Evolutionary conservation across 1,140 invertebrate genomes (phyloP).

Genomic region (Heliothis virescens): DNA sequence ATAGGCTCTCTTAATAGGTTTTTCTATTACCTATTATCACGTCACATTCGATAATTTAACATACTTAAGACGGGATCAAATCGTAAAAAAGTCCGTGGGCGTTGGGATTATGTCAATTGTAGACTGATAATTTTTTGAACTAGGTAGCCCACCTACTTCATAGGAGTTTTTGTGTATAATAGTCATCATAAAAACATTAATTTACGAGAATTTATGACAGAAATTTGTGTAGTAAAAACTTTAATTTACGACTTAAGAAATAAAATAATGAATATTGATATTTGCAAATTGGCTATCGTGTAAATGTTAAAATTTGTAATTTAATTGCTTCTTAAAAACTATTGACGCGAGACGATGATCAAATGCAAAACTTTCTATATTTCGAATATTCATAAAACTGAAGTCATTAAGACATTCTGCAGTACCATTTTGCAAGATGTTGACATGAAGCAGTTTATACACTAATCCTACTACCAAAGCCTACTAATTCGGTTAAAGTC

Average conservation of each 20-base stretch:
- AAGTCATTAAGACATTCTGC: not conserved
- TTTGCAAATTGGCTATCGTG: slow-evolving; percentile 6
- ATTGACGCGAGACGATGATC: not conserved
- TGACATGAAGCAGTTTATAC: slow-evolving; percentile 7
- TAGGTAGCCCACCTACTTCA: slow-evolving; percentile 45
- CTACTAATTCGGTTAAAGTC: slow-evolving; percentile 27
- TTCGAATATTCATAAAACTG: not conserved
- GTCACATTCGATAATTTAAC: slow-evolving; percentile 34
- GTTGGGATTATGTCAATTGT: slow-evolving; percentile 49
- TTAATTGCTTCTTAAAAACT: slow-evolving; percentile 30
- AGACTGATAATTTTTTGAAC: slow-evolving; percentile 43
- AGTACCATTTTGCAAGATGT: slow-evolving; percentile 2
- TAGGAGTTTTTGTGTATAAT: slow-evolving; percentile 23
- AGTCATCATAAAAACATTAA: slow-evolving; percentile 40
- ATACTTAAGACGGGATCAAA: slow-evolving; percentile 39
- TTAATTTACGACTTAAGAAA: slow-evolving; percentile 26
- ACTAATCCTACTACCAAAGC: slow-evolving; percentile 6
- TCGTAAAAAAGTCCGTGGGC: slow-evolving; percentile 42
- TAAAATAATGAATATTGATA: slow-evolving; percentile 22
- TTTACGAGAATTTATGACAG: slow-evolving; percentile 46
- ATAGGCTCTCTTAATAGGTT: not conserved
- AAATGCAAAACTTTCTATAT: not conserved
- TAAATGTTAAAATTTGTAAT: slow-evolving; percentile 19
- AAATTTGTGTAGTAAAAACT: slow-evolving; percentile 32
- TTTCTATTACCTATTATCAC: slow-evolving; percentile 20